These are phyloP conservation scores for Dioctria rufipes DNA, from an alignment of 2,888 invertebrate genomes.

Conservation along the genomic window DNA sequence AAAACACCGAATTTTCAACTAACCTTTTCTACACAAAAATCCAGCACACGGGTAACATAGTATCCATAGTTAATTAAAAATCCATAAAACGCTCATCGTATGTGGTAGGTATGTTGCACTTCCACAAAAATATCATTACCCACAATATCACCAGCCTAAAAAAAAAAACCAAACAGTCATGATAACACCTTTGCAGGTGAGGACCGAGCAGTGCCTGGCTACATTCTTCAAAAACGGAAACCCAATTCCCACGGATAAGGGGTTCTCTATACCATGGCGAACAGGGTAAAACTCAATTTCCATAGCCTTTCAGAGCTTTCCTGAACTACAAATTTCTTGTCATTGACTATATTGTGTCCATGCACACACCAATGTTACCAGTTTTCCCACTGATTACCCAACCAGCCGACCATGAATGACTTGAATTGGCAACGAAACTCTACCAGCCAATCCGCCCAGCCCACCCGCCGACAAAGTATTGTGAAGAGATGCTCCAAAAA, in stretches of 20 bases:
- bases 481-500: constrained; percentile 26
- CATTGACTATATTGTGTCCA: neutral
- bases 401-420: constrained; percentile 56
- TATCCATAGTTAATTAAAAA: neutral
- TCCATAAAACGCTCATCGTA: neutral
- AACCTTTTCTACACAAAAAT: too few relatives aligned
- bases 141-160: constrained; percentile 16
- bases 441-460: constrained; percentile 11
- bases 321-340: neutral
- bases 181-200: neutral
- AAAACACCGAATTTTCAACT: too few relatives aligned
- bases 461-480: constrained; percentile 34
- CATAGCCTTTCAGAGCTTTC: constrained; percentile 30
- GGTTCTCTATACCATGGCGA: constrained; percentile 38
- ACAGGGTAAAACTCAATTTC: constrained; percentile 51
- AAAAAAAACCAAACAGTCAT: neutral
- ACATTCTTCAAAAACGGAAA: constrained; percentile 14
- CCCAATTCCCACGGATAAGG: constrained; percentile 49
- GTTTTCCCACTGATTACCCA: constrained; percentile 57
- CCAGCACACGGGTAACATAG: neutral
- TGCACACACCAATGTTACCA: constrained; percentile 43
- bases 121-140: neutral
- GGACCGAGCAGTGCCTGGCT: neutral
- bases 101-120: neutral
- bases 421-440: constrained; percentile 54